Evolutionary conservation across 2,113 vertebrate genomes (phyloP), one percentile per base, ranked within the genome.

Genomic region (Pteropus alecto): DNA sequence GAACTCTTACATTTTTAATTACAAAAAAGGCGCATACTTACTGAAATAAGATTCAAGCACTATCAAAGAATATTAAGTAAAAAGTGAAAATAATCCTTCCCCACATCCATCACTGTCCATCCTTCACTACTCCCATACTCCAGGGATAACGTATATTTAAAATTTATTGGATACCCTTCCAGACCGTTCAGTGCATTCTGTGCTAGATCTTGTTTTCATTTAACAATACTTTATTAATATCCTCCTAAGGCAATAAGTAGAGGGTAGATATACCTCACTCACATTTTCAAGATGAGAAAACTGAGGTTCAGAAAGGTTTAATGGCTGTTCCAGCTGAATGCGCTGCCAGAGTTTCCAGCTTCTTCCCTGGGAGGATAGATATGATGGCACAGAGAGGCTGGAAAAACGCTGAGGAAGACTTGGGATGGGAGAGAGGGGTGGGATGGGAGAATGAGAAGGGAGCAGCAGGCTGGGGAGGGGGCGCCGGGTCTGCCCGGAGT

Each of bases 261-360:
- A 48, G 16, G 26, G 46, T 35, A 18, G 15, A 8, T 14, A 68
- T 14, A 30, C 58, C 48, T 77, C 41, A 12, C 5, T 61, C 33
- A n/a, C 33, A 94, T 84, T 87, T 96, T 90, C 83, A 84, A 91
- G 61, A 76, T 68, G 67, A 96, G 61, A 76, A 82, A 81, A 76
- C 7, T n/a, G 41, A 73, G 54, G 68, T 28, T 61, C 74, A 71
- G 58, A 71, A 41, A 70, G 33, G 0, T 35, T 92, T 22, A 28
- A 4, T 16, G 48, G 61, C 43, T 70, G 24, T 46, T 68, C 15
- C 33, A 43, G 28, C 84, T 67, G 21, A 67, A 60, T 2, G 5
- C 35, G 10, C 43, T 38, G 70, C 43, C 73, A 22, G 8, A 28
- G 68, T 28, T 56, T 77, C 33, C 10, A 38, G 81, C 16, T 30